Evolutionary conservation across 2,113 vertebrate genomes (phyloP).

Genomic region (Prinia subflava): DNA sequence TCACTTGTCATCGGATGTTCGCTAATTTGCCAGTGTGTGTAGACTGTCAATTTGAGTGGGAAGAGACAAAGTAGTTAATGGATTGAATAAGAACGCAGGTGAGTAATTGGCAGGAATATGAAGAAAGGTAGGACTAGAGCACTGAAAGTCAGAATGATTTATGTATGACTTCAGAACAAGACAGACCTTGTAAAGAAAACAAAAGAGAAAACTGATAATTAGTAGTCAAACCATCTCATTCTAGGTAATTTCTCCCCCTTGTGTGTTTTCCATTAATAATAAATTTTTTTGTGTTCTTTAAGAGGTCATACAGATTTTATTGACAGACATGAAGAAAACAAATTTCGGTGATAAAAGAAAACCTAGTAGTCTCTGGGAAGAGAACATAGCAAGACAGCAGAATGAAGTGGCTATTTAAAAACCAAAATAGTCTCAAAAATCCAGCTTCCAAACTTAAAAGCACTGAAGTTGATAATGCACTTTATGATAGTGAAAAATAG

Average conservation of each 20-base stretch:
- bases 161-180: not conserved
- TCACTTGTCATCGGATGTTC: not conserved
- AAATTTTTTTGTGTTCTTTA: not conserved
- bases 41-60: slow-evolving; percentile 23
- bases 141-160: not conserved
- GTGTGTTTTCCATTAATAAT: not conserved
- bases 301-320: not conserved
- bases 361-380: not conserved
- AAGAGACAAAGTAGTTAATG: not conserved
- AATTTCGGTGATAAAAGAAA: not conserved
- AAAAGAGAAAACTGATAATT: not conserved
- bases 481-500: not conserved
- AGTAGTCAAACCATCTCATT: not conserved
- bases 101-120: not conserved
- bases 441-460: not conserved
- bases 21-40: not conserved
- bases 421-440: not conserved
- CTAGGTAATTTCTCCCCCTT: not conserved
- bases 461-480: not conserved
- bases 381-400: not conserved
- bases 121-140: not conserved
- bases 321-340: not conserved
- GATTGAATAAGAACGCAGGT: not conserved
- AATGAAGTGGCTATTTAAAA: not conserved
- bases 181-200: not conserved